Evolutionary conservation across 1,140 invertebrate species (phyloP).

Genomic region (Probaryconus sp.): DNA sequence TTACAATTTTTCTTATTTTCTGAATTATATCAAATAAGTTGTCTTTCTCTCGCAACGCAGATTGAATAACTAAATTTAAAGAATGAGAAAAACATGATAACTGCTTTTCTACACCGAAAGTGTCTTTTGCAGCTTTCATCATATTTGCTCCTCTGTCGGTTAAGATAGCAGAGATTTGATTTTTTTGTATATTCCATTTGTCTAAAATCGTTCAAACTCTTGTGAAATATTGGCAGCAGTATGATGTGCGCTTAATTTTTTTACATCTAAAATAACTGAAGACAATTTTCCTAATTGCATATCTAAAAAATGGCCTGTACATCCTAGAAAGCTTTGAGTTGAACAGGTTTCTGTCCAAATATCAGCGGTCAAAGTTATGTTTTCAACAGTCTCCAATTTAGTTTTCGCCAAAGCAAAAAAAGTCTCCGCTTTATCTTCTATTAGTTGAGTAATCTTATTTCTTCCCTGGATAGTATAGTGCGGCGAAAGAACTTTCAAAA

Average conservation of each 20-base stretch:
- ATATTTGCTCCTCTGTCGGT: constrained; percentile 50
- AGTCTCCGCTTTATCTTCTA: background rate
- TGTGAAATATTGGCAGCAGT: background rate
- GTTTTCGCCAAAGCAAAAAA: background rate
- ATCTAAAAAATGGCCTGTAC: background rate
- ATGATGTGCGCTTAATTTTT: constrained; percentile 8
- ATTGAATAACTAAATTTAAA: background rate
- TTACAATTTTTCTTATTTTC: too few species aligned
- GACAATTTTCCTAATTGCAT: background rate
- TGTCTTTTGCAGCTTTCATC: constrained; percentile 30
- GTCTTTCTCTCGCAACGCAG: too few species aligned
- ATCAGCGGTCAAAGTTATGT: background rate
- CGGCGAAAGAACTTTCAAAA: background rate
- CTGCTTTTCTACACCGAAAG: constrained; percentile 42
- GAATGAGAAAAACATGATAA: constrained; percentile 45
- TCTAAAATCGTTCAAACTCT: background rate
- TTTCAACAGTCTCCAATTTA: background rate
- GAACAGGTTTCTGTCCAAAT: background rate
- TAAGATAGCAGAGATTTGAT: constrained; percentile 18
- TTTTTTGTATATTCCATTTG: constrained; percentile 1
- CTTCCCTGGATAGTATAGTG: background rate
- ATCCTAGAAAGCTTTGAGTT: background rate
- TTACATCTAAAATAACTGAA: constrained; percentile 7
- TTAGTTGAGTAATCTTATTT: background rate
- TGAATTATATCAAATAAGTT: too few species aligned